A percentile compares a stretch with the other conserved stretches of the same genome.
Evolutionary conservation across 2,113 vertebrate species (phyloP).

Genomic region (Pedionomus torquatus): DNA sequence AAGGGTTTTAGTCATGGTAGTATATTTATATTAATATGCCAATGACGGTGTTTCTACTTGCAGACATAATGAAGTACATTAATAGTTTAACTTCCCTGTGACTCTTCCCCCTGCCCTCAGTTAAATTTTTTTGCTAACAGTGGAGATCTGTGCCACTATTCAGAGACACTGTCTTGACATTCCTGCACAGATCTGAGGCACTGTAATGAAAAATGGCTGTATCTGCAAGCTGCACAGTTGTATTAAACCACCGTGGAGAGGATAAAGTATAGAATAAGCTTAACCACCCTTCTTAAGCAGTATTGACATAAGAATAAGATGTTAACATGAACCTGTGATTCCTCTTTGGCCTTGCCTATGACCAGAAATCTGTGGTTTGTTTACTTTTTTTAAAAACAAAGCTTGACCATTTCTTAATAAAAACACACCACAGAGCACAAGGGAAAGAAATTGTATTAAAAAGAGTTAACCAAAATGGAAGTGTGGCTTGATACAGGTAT

Average conservation of each 20-base stretch:
- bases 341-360: background rate
- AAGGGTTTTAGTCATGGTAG: background rate
- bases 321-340: background rate
- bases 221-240: background rate
- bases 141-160: background rate
- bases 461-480: background rate
- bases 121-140: background rate
- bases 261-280: background rate
- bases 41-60: background rate
- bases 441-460: background rate
- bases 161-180: background rate
- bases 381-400: background rate
- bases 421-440: background rate
- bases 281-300: background rate
- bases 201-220: background rate
- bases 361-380: background rate
- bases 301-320: background rate
- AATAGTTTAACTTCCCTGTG: background rate
- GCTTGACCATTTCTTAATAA: background rate
- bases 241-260: background rate
- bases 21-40: background rate
- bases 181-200: background rate
- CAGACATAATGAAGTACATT: background rate
- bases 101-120: accelerated
- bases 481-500: background rate